Base-by-base conservation (phyloP, 53 echinoderm and acorn worm genomes). In the Holothuria leucospilota region DNA sequence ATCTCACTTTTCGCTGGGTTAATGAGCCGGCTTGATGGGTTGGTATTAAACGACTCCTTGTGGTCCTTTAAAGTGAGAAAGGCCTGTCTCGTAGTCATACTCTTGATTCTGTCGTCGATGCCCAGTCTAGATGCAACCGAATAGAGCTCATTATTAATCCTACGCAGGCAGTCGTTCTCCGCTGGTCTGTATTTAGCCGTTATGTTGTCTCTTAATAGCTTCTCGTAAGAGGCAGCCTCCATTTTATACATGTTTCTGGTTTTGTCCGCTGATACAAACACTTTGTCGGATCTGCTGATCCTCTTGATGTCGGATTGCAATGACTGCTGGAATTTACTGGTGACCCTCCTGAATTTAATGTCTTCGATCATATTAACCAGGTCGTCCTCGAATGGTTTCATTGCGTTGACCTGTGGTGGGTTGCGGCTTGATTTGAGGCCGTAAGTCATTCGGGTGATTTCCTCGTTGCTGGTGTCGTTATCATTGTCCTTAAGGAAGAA, bases 11-110 rank as follows among this genome's bases (percentile, higher is more conserved):
- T 79, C 13, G 88, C 56, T 13, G 82, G 88, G 26, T 88, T 82
- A 27, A 88, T 82, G 26, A 88, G 68, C n/a, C 82, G 40, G 82
- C 82, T 58, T 59, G 66, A 68, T 29, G 71, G 82, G 29, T 88
- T 82, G 56, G 68, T 68, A 25, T 68, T 68, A 25, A 68, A 88
- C n/a, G n/a, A n/a, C n/a, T n/a, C n/a, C n/a, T n/a, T n/a, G n/a
- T n/a, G n/a, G n/a, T n/a, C n/a, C n/a, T n/a, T n/a, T n/a, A n/a
- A n/a, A n/a, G n/a, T n/a, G n/a, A n/a, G n/a, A n/a, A n/a, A n/a
- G n/a, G n/a, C 77, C 16, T 59, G 46, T 59, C 63, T 81, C 68
- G 62, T 51, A 6, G 25, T 62, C 51, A 78, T 87, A 25, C 67
- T 26, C 25, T 87, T 46, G 6, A 87, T 68, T 81, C 88, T 70